These are phyloP conservation scores for Nasonia oneida DNA, from an alignment of 2,888 invertebrate species.

Conservation along the genomic window DNA sequence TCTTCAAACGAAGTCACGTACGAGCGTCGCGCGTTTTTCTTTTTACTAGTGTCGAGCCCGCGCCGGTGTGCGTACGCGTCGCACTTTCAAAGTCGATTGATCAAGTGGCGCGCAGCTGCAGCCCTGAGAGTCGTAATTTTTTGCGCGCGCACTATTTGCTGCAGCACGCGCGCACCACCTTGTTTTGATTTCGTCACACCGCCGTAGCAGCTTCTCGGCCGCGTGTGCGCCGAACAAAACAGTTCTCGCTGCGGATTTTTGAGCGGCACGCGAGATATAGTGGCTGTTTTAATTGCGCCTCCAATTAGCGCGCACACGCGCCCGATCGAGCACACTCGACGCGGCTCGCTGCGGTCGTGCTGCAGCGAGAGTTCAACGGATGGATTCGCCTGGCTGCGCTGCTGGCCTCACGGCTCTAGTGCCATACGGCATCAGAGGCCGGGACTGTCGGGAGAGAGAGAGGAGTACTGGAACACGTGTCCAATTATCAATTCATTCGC, in stretches of 20 bases:
- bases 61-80: neutral
- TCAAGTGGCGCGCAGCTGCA: constrained; percentile 23
- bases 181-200: constrained; percentile 51
- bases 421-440: neutral
- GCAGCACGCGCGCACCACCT: neutral
- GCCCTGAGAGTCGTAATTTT: neutral
- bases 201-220: neutral
- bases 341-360: constrained; percentile 56
- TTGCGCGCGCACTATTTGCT: neutral
- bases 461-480: constrained; percentile 72
- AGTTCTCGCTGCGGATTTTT: neutral
- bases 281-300: constrained; percentile 76
- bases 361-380: constrained; percentile 31
- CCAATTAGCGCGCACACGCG: constrained; percentile 77
- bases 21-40: neutral
- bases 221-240: neutral
- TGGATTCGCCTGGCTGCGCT: constrained; percentile 13
- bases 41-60: neutral
- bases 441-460: neutral
- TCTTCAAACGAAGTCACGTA: constrained; percentile 46
- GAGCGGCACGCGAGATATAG: constrained; percentile 47
- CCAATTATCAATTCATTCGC: constrained; percentile 74
- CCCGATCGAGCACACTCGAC: constrained; percentile 74
- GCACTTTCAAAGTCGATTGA: constrained; percentile 44
- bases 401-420: neutral